Evolutionary conservation across 2,888 invertebrate genomes (phyloP), one percentile per base, ranked within the genome.

Genomic region (Cephalotes varians): DNA sequence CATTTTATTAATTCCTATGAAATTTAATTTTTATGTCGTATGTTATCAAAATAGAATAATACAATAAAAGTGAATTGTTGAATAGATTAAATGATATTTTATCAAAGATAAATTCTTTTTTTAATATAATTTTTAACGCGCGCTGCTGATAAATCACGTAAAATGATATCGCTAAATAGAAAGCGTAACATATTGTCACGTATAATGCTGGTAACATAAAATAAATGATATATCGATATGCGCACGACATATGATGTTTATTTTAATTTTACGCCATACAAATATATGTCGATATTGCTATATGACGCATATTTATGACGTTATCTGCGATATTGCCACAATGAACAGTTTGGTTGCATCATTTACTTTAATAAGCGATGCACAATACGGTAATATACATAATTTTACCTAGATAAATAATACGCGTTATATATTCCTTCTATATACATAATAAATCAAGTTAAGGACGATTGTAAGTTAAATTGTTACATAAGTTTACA

Each of bases 401-500:
- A 74, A 74, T 62, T 62, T 49, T 34, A n/a, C 12, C 7, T 21
- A 18, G 18, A 79, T 71, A 21, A 77, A 12, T 31, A 54, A 54
- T 44, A 18, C 15, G 15, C 15, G 15, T 47, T 34, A 18, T 37
- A 25, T 37, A 12, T 56, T 31, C 2, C 54, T 71, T 47, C 12
- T 12, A n/a, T n/a, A n/a, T n/a, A n/a, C n/a, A n/a, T n/a, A n/a
- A n/a, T n/a, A 34, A 79, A 44, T 12, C 18, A 9, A 25, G 5
- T 7, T 21, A 44, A 25, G 21, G 18, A 56, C 44, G 40, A 76
- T 51, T 44, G 69, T 44, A n/a, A 65, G 85, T 71, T 85, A 76
- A 73, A 80, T 69, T 62, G 80, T 73, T 74, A 37, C 28, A 74
- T 71, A 71, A 87, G 85, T 69, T 69, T 56, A 69, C 71, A 34